Percentiles rank a stretch among this genome's conserved stretches.
Evolutionary conservation across 2,113 vertebrate genomes (phyloP).

Genomic region (Myiopsitta monachus): DNA sequence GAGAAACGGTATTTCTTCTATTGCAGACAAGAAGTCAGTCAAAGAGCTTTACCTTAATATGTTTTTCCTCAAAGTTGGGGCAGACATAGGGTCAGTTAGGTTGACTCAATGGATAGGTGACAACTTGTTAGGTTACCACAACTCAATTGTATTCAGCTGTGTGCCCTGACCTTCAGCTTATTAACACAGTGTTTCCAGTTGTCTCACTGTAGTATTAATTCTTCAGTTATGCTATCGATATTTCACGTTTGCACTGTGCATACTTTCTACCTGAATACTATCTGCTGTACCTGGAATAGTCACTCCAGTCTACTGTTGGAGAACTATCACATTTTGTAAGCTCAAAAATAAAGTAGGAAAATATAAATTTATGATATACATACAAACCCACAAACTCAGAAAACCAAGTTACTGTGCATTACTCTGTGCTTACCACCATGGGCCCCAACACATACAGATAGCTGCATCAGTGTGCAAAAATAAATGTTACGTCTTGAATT

Average conservation of each 20-base stretch:
- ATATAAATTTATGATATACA: neutral
- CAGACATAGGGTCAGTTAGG: neutral
- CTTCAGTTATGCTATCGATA: neutral
- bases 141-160: neutral
- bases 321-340: neutral
- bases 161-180: neutral
- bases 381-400: neutral
- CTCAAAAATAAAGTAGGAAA: neutral
- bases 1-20: neutral
- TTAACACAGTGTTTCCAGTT: neutral
- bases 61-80: neutral
- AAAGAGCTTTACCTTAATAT: neutral
- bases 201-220: neutral
- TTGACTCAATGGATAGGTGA: neutral
- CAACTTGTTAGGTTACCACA: neutral
- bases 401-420: neutral
- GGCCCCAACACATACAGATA: neutral
- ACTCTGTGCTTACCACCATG: neutral
- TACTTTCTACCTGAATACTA: neutral
- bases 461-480: neutral
- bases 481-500: neutral
- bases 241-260: neutral
- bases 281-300: neutral
- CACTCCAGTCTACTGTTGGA: neutral
- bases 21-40: neutral